These are phyloP conservation scores for Acanthis flammea DNA, from an alignment of 2,797 vertebrate species.

Conservation along the genomic window DNA sequence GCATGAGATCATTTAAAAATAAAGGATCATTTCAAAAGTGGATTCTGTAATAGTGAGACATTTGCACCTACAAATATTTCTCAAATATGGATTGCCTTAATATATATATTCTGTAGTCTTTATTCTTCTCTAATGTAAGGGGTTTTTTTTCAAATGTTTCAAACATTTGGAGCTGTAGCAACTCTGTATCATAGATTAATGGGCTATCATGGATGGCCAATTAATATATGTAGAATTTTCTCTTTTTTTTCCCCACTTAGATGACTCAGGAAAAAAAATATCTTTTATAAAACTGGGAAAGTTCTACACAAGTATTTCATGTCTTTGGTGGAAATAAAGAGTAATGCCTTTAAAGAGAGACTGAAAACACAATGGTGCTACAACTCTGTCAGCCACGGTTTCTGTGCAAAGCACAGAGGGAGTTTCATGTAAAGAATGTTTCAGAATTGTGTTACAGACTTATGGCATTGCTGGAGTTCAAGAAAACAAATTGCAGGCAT, in stretches of 20 bases:
- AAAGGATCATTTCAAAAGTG: conserved; percentile 61
- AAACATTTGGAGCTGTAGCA: not conserved
- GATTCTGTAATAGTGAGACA: not conserved
- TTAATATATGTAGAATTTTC: not conserved
- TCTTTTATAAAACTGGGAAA: not conserved
- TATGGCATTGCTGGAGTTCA: not conserved
- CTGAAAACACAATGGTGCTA: not conserved
- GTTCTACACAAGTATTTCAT: not conserved
- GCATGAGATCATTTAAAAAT: conserved; percentile 40
- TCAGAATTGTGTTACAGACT: not conserved
- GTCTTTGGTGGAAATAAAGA: not conserved
- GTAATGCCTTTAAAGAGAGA: not conserved
- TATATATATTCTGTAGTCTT: not conserved
- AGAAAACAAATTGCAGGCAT: not conserved
- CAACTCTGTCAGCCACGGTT: not conserved
- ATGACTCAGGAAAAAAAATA: not conserved
- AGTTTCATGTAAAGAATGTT: not conserved
- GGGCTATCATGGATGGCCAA: not conserved
- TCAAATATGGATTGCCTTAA: not conserved
- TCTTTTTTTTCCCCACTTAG: not conserved
- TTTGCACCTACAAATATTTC: not conserved
- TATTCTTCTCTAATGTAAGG: not conserved
- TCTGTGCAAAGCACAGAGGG: not conserved
- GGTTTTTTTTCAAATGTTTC: not conserved
- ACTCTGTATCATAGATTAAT: not conserved